Evolutionary conservation across 2,888 invertebrate genomes (phyloP), one percentile per base, ranked within the genome.

Genomic region (Automeris io): DNA sequence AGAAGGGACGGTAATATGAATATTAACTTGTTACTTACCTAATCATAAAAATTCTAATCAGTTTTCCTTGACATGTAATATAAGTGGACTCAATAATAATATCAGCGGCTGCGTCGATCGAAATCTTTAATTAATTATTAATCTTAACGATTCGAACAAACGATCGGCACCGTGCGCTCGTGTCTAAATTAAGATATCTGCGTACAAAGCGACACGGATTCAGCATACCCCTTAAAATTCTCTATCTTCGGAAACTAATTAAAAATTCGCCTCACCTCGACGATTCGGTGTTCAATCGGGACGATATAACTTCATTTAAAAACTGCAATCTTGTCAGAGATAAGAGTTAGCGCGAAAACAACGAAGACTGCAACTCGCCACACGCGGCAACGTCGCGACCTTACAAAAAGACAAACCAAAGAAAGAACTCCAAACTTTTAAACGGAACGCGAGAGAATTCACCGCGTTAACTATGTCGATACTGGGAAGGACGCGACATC

Each of bases 221-320:
- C 70, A 57, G 80, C 79, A 82, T 83, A 78, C 82, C 82, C 67
- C 73, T 76, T 73, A 73, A 78, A 83, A 80, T 81, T 76, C 79
- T 74, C 78, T 81, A 83, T 81, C 81, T 82, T 85, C 74, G 85
- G 82, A 82, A 83, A 85, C 85, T 86, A 86, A 85, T 86, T 86
- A 86, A 85, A 85, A 85, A 85, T 85, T 83, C 83, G 83, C 80
- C 63, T 76, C 80, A 77, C 76, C 81, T 75, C 64, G 73, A 62
- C 73, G 63, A 74, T 64, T 68, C 68, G 71, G 65, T 79, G 81
- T 79, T 79, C 79, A 82, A 82, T 79, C 83, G 80, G 62, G 73
- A 68, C 77, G 77, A 79, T 86, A 85, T 86, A 85, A 85, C 86
- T 86, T 86, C 81, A 86, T 86, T 85, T 83, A 82, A 82, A 86